A percentile compares a stretch with the other conserved stretches of the same genome.
These are phyloP conservation scores for Diarsia mendica DNA, from an alignment of 2,888 invertebrate genomes.

Conservation along the genomic window DNA sequence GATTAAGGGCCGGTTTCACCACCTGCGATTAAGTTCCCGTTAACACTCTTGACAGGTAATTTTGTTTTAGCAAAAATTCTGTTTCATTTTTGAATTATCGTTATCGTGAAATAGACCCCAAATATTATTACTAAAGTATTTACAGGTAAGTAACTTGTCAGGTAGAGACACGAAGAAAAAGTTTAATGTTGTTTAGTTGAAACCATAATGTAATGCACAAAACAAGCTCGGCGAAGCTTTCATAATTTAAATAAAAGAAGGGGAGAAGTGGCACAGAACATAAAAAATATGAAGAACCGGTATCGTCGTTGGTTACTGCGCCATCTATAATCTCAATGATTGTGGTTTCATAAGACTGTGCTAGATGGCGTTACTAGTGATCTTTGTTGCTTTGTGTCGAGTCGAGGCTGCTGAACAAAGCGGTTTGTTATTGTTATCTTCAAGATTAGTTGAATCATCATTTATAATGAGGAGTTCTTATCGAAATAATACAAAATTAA, in stretches of 20 bases:
- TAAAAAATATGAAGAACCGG: not conserved
- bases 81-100: too few species aligned
- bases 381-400: slow-evolving; percentile 35
- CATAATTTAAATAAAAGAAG: not conserved
- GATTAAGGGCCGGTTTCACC: too few species aligned
- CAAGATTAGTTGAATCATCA: slow-evolving; percentile 63
- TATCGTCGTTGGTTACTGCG: slow-evolving; percentile 14
- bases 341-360: not conserved
- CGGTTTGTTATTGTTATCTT: slow-evolving; percentile 64
- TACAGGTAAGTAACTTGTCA: not conserved
- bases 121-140: not conserved
- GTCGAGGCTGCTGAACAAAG: slow-evolving; percentile 56
- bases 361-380: slow-evolving; percentile 64
- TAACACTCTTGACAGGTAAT: too few species aligned
- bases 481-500: slow-evolving; percentile 77
- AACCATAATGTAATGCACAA: not conserved
- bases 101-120: too few species aligned
- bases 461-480: slow-evolving; percentile 60
- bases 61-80: too few species aligned
- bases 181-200: not conserved
- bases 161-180: not conserved
- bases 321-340: slow-evolving; percentile 46
- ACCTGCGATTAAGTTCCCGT: too few species aligned
- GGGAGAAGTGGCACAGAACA: not conserved
- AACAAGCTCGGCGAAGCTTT: slow-evolving; percentile 5